Evolutionary conservation across 2,888 invertebrate species (phyloP).

Genomic region (Actias luna): DNA sequence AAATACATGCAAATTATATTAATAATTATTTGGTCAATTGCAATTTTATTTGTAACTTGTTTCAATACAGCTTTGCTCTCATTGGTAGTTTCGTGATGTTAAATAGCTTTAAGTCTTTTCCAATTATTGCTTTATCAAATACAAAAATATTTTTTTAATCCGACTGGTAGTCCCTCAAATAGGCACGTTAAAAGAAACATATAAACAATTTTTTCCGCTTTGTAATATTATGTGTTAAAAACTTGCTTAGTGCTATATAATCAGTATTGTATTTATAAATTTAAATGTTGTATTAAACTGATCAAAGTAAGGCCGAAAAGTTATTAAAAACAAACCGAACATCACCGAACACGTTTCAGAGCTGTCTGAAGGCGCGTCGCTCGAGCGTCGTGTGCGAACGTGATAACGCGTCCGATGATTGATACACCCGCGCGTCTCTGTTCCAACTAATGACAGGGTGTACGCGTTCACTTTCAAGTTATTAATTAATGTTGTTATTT

Average conservation of each 20-base stretch:
- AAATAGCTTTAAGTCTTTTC: too few species aligned
- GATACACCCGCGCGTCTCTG: constrained; percentile 74
- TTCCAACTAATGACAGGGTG: constrained; percentile 77
- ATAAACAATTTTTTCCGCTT: too few species aligned
- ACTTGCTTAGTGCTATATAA: not conserved
- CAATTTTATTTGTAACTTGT: too few species aligned
- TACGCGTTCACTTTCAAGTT: constrained; percentile 78
- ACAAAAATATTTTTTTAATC: too few species aligned
- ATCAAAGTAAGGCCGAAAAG: constrained; percentile 27
- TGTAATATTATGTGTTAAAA: not conserved
- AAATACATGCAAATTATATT: too few species aligned
- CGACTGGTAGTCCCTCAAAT: too few species aligned
- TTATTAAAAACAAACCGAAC: constrained; percentile 43
- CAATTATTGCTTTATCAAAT: too few species aligned
- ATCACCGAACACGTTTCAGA: constrained; percentile 53
- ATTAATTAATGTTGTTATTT: constrained; percentile 79
- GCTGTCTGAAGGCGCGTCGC: constrained; percentile 60
- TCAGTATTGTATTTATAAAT: constrained; percentile 4
- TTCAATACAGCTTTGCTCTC: too few species aligned
- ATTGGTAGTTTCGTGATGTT: too few species aligned
- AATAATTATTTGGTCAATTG: too few species aligned
- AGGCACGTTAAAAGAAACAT: too few species aligned
- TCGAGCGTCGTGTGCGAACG: constrained; percentile 63
- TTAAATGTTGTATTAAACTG: not conserved
- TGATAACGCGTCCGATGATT: constrained; percentile 77